Conservation (phyloP, 2,888 invertebrate species). For the Hetaerina titia region DNA sequence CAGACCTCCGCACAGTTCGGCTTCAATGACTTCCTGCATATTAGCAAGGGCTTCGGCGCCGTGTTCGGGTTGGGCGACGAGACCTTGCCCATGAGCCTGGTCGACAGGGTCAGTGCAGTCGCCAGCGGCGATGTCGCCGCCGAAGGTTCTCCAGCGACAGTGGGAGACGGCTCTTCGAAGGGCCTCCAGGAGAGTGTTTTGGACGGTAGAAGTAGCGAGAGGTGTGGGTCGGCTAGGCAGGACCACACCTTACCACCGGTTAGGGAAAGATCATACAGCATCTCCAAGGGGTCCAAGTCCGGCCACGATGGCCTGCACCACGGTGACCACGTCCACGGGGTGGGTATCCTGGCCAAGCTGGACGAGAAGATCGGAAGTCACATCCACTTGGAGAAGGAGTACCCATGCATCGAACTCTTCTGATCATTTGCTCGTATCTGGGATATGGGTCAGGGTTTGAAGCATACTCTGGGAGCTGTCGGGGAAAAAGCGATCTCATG, state of each 20-base stretch:
- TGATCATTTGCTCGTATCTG: background rate
- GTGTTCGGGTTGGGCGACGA: background rate
- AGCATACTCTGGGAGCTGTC: no score
- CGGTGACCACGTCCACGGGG: background rate
- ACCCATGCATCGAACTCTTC: constrained; percentile 43
- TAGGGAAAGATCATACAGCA: constrained; percentile 37
- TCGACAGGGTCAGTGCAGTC: background rate
- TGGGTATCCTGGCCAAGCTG: background rate
- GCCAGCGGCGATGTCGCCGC: background rate
- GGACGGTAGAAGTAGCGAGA: background rate
- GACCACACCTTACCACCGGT: background rate
- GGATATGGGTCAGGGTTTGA: no score
- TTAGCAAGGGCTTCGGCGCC: background rate
- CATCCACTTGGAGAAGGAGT: constrained; percentile 46
- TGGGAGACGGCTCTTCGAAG: background rate
- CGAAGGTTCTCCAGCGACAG: background rate
- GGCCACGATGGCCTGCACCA: constrained; percentile 18
- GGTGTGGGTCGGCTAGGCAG: background rate
- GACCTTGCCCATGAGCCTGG: background rate
- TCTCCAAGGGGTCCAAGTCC: background rate
- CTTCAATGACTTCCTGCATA: constrained; percentile 37
- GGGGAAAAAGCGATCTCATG: background rate
- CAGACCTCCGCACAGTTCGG: constrained; percentile 34
- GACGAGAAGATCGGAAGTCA: constrained; percentile 22
- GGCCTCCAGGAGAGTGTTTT: background rate